Conservation (phyloP, 2,888 invertebrate species). For the Drosophila eohydei region DNA sequence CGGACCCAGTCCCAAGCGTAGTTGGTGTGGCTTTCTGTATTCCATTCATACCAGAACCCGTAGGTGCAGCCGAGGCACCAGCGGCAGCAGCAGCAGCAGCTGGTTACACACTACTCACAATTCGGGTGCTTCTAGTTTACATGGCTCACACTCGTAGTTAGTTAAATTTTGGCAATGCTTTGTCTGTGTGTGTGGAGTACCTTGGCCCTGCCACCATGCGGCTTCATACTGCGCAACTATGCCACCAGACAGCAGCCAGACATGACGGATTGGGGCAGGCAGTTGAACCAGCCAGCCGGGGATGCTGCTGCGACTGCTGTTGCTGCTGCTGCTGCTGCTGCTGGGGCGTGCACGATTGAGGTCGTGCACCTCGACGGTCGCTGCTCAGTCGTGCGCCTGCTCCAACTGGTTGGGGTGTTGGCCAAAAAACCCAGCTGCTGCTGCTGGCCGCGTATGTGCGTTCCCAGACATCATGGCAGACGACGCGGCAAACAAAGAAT, state of each 20-base stretch:
- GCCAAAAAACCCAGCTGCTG: constrained; percentile 11
- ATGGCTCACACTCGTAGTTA: constrained; percentile 39
- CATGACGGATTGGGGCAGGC: constrained; percentile 66
- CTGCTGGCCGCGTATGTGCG: constrained; percentile 58
- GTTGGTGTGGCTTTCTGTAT: constrained; percentile 7
- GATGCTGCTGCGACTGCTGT: constrained; percentile 14
- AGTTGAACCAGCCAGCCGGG: constrained; percentile 22
- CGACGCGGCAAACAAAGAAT: constrained; percentile 61
- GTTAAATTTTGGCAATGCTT: constrained; percentile 71
- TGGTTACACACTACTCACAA: constrained; percentile 55
- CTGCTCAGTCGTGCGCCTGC: constrained; percentile 67
- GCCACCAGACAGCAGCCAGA: constrained; percentile 74
- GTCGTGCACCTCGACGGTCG: constrained; percentile 80
- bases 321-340: constrained; percentile 9
- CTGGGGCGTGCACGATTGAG: constrained; percentile 77
- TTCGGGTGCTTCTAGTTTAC: constrained; percentile 49
- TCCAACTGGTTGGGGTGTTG: constrained; percentile 45
- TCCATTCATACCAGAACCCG: constrained; percentile 42
- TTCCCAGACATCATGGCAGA: constrained; percentile 76
- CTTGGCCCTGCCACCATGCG: constrained; percentile 20
- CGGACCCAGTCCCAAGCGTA: constrained; percentile 13
- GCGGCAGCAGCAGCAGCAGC: constrained; percentile 35
- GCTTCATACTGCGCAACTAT: constrained; percentile 32
- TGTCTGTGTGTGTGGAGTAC: constrained; percentile 36
- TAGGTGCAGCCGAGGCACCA: constrained; percentile 5